A percentile compares a stretch with the other conserved stretches of the same genome.
Conservation (phyloP, 2,888 invertebrate species). For the Ernsta delagoae region DNA sequence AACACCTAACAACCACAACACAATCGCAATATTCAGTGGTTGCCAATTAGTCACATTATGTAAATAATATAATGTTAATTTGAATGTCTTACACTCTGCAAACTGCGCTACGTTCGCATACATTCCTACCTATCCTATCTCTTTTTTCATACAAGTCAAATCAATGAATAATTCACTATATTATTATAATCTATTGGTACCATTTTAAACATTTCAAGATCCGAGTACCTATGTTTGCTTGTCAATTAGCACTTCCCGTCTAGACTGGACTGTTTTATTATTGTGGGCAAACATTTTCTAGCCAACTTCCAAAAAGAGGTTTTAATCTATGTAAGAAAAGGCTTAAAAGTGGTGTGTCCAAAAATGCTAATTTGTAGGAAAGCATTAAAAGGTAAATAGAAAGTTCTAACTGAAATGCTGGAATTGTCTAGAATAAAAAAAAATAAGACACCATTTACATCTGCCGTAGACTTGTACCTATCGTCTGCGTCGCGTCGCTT, state of each 20-base stretch:
- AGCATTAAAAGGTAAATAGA: no score
- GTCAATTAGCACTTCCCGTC: constrained; percentile 1
- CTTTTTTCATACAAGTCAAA: not conserved
- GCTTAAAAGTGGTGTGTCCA: no score
- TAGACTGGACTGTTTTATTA: no score
- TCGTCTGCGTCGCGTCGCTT: constrained; percentile 9
- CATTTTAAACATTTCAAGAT: not conserved
- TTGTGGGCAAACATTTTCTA: no score
- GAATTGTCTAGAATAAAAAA: not conserved
- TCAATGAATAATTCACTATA: not conserved
- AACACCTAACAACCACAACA: not conserved
- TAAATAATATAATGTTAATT: constrained; percentile 20
- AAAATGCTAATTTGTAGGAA: no score
- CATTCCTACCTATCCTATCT: not conserved
- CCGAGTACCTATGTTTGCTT: not conserved
- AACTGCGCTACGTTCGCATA: not conserved
- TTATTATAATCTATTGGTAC: not conserved
- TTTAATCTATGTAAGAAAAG: no score
- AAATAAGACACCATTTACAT: not conserved
- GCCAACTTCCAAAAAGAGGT: no score
- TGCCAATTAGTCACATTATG: constrained; percentile 13
- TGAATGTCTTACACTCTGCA: constrained; percentile 5
- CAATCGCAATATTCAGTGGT: not conserved
- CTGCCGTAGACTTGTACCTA: not conserved
- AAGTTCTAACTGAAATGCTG: not conserved